These are phyloP conservation scores for Wasmannia auropunctata DNA, from an alignment of 1,140 invertebrate species.

Conservation along the genomic window DNA sequence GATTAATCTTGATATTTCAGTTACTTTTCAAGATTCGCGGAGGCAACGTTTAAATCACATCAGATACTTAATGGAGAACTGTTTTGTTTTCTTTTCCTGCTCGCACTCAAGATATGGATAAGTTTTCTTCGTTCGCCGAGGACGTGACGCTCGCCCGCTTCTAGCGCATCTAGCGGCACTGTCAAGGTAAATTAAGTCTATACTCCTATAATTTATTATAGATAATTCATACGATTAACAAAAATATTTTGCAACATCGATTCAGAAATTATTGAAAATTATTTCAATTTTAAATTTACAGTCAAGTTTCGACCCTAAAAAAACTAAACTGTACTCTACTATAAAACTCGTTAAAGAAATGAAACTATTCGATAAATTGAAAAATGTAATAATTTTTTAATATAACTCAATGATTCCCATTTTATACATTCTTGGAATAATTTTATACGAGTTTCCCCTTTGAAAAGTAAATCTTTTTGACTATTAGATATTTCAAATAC, in stretches of 20 bases:
- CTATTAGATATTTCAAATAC: not conserved
- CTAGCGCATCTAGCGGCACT: conserved; percentile 86
- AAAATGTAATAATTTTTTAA: not conserved
- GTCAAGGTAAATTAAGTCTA: conserved; percentile 81
- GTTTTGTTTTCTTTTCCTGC: conserved; percentile 63
- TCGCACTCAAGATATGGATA: conserved; percentile 82
- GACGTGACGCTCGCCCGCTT: conserved; percentile 84
- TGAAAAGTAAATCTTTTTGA: not conserved
- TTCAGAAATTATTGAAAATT: not conserved
- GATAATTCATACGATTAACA: not conserved
- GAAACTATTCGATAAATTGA: not conserved
- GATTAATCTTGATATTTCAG: not conserved
- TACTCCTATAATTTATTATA: not conserved
- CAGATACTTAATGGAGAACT: conserved; percentile 46
- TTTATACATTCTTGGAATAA: not conserved
- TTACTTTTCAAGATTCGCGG: conserved; percentile 7
- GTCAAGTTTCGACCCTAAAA: not conserved
- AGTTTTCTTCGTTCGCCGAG: conserved; percentile 84
- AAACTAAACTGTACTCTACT: not conserved
- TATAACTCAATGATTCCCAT: not conserved
- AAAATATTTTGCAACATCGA: not conserved
- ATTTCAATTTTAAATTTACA: conserved; percentile 1
- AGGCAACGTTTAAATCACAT: not conserved
- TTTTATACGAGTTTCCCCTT: not conserved
- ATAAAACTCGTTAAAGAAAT: not conserved